phyloP scores from a whole-genome alignment of 2,888 invertebrate species.

The Morpho achilles region DNA sequence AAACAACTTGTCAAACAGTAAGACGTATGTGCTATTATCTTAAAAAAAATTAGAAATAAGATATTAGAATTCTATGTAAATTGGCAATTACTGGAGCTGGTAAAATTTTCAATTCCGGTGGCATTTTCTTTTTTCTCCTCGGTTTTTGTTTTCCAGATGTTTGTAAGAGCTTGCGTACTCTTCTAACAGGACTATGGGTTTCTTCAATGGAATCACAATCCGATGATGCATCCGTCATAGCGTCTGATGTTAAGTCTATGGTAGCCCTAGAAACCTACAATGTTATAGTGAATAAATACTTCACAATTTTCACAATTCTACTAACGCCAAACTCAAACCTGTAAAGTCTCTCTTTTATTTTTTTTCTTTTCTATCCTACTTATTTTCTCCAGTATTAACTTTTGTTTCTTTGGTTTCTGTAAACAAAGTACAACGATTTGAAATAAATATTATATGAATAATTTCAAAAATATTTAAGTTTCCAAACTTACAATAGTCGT shows the following conservation, averaged over 20 bases:
- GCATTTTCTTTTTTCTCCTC: constrained; percentile 73
- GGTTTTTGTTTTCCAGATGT: constrained; percentile 56
- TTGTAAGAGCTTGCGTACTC: constrained; percentile 63
- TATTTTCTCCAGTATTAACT: constrained; percentile 64
- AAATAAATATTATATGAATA: no score
- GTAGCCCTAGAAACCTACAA: constrained; percentile 78
- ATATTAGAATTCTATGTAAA: background rate
- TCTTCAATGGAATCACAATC: constrained; percentile 79
- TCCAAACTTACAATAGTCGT: constrained; percentile 38
- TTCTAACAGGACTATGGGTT: constrained; percentile 64
- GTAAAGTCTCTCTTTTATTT: constrained; percentile 77
- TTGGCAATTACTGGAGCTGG: constrained; percentile 56
- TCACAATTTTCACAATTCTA: background rate
- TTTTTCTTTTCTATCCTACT: constrained; percentile 66
- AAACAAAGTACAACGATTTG: constrained; percentile 22
- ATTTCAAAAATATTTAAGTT: constrained; percentile 2
- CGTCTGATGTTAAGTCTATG: constrained; percentile 82
- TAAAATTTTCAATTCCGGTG: constrained; percentile 72
- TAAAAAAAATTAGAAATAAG: no score
- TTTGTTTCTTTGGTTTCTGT: constrained; percentile 57
- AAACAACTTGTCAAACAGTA: background rate
- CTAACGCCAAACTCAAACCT: constrained; percentile 51
- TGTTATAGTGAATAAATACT: background rate
- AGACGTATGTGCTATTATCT: no score
- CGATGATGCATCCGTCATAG: constrained; percentile 81